phyloP scores from a whole-genome alignment of 1,140 invertebrate genomes.

The Paraescarpia echinospica region DNA sequence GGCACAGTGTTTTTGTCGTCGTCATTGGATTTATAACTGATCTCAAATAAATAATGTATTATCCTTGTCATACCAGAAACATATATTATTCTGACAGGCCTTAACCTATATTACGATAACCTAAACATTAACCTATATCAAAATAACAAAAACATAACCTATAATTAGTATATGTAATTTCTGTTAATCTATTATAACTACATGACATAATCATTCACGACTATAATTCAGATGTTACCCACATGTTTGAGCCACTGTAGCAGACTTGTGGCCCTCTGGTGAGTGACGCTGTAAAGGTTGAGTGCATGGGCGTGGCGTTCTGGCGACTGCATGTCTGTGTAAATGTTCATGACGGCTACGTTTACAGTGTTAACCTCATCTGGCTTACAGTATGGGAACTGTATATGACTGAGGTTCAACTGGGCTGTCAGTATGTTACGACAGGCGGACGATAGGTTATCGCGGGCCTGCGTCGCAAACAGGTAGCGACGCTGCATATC shows the following conservation, averaged over 20 bases:
- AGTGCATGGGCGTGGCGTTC: constrained; percentile 62
- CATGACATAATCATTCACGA: background rate
- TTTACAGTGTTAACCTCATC: constrained; percentile 63
- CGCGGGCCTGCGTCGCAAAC: constrained; percentile 63
- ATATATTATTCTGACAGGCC: no score
- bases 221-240: constrained; percentile 28
- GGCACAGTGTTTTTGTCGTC: no score
- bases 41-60: background rate
- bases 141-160: no score
- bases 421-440: constrained; percentile 65
- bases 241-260: constrained; percentile 68
- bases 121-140: no score
- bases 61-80: background rate
- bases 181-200: no score
- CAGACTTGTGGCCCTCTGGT: constrained; percentile 61
- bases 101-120: no score
- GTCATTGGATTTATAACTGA: no score
- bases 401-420: constrained; percentile 62
- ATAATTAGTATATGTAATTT: no score
- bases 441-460: constrained; percentile 65
- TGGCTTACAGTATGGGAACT: constrained; percentile 67
- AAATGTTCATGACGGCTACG: constrained; percentile 63
- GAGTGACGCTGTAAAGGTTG: constrained; percentile 62
- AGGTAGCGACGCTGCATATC: constrained; percentile 55
- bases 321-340: constrained; percentile 63